Evolutionary conservation across 2,888 invertebrate species (phyloP).

Genomic region (Steinernema hermaphroditum): DNA sequence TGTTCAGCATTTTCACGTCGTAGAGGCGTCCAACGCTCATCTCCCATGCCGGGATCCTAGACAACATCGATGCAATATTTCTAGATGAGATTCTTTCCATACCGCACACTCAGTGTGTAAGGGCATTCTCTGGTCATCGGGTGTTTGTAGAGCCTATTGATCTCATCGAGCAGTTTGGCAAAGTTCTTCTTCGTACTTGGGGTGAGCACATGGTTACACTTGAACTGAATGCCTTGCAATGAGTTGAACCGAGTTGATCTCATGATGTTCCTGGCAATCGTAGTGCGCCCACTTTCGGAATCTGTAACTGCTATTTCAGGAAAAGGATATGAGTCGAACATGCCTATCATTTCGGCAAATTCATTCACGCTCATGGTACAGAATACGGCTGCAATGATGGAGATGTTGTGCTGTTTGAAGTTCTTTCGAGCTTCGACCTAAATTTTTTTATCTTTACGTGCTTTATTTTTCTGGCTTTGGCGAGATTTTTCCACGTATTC

Average conservation of each 20-base stretch:
- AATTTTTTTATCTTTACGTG: too few species aligned
- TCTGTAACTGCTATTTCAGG: too few species aligned
- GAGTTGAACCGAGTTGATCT: not conserved
- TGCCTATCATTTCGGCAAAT: too few species aligned
- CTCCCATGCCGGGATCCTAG: slow-evolving; percentile 41
- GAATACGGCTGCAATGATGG: too few species aligned
- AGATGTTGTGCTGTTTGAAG: too few species aligned
- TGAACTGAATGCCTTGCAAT: slow-evolving; percentile 41
- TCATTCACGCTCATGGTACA: too few species aligned
- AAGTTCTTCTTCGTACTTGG: slow-evolving; percentile 6
- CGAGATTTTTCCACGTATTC: too few species aligned
- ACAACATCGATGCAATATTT: too few species aligned
- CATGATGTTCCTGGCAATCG: not conserved
- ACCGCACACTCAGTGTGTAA: slow-evolving; percentile 37
- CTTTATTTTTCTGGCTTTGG: too few species aligned
- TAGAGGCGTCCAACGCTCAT: slow-evolving; percentile 33
- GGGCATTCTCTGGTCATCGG: slow-evolving; percentile 32
- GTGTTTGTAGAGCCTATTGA: not conserved
- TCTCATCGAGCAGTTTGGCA: slow-evolving; percentile 11
- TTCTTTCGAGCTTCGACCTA: too few species aligned
- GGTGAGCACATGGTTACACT: slow-evolving; percentile 40
- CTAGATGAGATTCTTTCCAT: too few species aligned
- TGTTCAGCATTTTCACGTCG: slow-evolving; percentile 37
- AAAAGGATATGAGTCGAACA: too few species aligned
- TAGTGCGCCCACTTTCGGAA: not conserved